Base-by-base conservation (phyloP, 2,113 vertebrate species). In the Upupa epops region DNA sequence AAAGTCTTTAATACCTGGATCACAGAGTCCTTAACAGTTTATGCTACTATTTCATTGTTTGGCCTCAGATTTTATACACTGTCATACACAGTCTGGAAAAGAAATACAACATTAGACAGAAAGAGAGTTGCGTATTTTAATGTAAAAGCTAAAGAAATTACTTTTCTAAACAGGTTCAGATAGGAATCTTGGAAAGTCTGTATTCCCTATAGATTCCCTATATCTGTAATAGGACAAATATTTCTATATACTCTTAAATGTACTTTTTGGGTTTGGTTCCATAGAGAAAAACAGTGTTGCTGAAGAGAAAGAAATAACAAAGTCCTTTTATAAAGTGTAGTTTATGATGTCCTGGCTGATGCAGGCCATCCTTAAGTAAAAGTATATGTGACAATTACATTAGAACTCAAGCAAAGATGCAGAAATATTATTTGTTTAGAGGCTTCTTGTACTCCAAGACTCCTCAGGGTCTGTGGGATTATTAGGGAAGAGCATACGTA, bases 191-290 rank as follows among this genome's bases (percentile, higher is more conserved):
- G 26, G 40, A 49, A 8, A 66, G 11, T 8, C 61, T 6, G 7
- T n/a, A 91, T 49, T 63, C 48, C n/a, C n/a, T n/a, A n/a, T n/a
- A n/a, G 29, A 0, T 1, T 34, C 10, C 7, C 3, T 45, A 4
- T 60, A 54, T 9, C 6, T 72, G n/a, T 60, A 81, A 34, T 85
- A 29, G 51, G 20, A 37, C 21, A 46, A 28, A 40, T 64, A 90
- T 60, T 81, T 12, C 18, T 69, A 25, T 15, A n/a, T 49, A 5
- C 1, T 85, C 5, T 56, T 63, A 73, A 70, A 65, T 52, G 29
- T 9, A 61, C 25, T 40, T 82, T 81, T 37, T 15, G 6, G 1
- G 11, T 13, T 3, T 80, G 8, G 5, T 66, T 49, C 29, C 45
- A 9, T 40, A 56, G 28, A 56, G 26, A 72, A 2, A 15, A 71